Evolutionary conservation across 2,113 vertebrate species (phyloP).

Genomic region (Orycteropus afer): DNA sequence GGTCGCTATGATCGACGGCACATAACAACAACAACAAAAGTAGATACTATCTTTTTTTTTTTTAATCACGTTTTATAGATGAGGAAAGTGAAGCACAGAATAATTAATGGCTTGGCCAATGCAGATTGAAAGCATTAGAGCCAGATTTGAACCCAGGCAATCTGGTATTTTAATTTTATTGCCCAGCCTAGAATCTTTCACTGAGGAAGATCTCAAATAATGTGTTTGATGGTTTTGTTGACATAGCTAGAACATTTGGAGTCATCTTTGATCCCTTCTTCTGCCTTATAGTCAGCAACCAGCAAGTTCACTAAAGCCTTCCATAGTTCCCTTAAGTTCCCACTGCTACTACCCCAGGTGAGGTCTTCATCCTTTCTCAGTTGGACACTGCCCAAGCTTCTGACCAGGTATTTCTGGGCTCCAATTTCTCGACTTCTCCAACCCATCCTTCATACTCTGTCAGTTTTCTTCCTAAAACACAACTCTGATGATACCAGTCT

Average conservation of each 20-base stretch:
- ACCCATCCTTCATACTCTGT: neutral
- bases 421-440: neutral
- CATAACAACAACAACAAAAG: no score
- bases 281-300: neutral
- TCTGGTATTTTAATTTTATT: neutral
- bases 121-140: neutral
- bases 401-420: neutral
- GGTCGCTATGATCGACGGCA: no score
- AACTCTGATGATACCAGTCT: neutral
- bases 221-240: neutral
- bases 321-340: neutral
- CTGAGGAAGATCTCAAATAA: neutral
- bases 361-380: neutral
- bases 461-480: neutral
- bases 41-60: no score
- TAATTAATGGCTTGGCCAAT: neutral
- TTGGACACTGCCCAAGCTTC: neutral
- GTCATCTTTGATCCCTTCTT: neutral
- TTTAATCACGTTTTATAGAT: no score
- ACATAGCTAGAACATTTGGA: neutral
- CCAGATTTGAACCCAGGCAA: neutral
- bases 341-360: neutral
- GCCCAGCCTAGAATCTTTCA: neutral
- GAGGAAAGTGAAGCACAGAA: neutral
- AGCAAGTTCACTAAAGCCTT: neutral